Conservation (phyloP, 2,797 vertebrate genomes). For the Pseudochirops cupreus region DNA sequence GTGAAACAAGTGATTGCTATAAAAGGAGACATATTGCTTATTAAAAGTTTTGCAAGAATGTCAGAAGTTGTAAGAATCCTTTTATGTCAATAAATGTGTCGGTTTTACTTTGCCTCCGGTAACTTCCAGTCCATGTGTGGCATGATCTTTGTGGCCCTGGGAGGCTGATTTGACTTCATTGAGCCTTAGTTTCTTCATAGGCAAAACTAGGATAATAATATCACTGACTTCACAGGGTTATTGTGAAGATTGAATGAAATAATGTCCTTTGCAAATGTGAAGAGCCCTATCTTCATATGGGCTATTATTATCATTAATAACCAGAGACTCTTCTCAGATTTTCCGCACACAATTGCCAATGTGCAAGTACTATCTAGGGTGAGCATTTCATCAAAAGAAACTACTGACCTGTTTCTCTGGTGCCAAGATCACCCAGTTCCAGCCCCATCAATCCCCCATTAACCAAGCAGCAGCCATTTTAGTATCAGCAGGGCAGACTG, state of each 20-base stretch:
- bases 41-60: background rate
- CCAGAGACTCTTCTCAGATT: slow-evolving; percentile 44
- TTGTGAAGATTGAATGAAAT: background rate
- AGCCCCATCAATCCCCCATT: slow-evolving; percentile 64
- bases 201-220: background rate
- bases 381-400: slow-evolving; percentile 70
- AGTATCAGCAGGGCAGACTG: slow-evolving; percentile 51
- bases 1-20: background rate
- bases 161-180: background rate
- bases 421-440: slow-evolving; percentile 71
- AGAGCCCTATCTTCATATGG: background rate
- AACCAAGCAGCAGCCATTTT: slow-evolving; percentile 68
- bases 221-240: background rate
- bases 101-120: background rate
- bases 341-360: slow-evolving; percentile 34
- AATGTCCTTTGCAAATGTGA: background rate
- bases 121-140: background rate
- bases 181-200: background rate
- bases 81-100: background rate
- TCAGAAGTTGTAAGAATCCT: background rate
- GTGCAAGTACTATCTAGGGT: slow-evolving; percentile 70
- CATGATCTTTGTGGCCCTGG: background rate
- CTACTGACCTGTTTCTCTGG: slow-evolving; percentile 52
- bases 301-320: slow-evolving; percentile 3
- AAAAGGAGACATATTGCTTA: background rate